Evolutionary conservation across 2,888 invertebrate genomes (phyloP).

Genomic region (Chloroclysta siterata): DNA sequence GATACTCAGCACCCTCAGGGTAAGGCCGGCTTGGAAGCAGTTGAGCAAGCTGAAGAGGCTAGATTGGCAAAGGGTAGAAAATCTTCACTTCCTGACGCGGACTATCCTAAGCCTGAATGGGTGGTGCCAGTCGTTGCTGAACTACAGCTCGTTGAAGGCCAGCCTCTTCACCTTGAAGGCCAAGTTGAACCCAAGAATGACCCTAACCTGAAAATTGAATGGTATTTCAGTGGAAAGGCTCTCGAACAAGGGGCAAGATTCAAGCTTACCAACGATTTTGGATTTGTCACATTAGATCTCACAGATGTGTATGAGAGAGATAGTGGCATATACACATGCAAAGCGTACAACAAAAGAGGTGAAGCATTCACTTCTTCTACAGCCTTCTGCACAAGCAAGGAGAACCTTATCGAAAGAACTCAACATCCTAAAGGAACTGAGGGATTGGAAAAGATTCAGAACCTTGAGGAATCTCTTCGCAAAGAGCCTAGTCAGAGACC

Average conservation of each 20-base stretch:
- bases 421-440: conserved; percentile 98
- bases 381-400: conserved; percentile 92
- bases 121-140: conserved; percentile 92
- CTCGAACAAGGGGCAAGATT: conserved; percentile 95
- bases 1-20: conserved; percentile 99
- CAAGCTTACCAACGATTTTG: conserved; percentile 97
- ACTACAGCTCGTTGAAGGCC: conserved; percentile 92
- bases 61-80: conserved; percentile 89
- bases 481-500: conserved; percentile 88
- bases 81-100: conserved; percentile 88
- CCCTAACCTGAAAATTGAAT: conserved; percentile 95
- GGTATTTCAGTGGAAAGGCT: conserved; percentile 96
- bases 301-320: conserved; percentile 96
- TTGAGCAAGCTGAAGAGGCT: conserved; percentile 95
- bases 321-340: conserved; percentile 96
- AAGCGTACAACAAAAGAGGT: conserved; percentile 94
- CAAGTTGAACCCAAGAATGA: conserved; percentile 97
- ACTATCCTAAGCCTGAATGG: conserved; percentile 94
- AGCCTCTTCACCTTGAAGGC: conserved; percentile 96
- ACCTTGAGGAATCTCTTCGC: conserved; percentile 93
- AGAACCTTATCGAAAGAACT: conserved; percentile 93
- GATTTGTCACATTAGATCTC: conserved; percentile 97
- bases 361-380: conserved; percentile 97
- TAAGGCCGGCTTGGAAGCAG: conserved; percentile 93
- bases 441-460: conserved; percentile 95